phyloP scores from a whole-genome alignment of 1,140 invertebrate genomes.

The Melitaea cinxia region DNA sequence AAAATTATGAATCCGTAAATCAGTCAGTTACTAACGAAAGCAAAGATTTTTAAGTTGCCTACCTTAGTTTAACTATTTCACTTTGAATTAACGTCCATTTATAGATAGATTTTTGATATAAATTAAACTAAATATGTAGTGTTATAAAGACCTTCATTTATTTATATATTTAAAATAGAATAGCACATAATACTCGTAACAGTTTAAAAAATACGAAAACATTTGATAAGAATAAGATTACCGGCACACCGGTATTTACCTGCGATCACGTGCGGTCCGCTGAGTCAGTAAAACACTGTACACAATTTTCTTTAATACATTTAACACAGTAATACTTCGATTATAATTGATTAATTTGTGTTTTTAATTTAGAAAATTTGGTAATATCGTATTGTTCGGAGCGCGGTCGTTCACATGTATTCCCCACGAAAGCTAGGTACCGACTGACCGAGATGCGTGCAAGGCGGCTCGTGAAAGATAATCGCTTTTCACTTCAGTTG shows the following conservation, averaged over 20 bases:
- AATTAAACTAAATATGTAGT: too few relatives aligned
- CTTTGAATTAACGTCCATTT: too few relatives aligned
- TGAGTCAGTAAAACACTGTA: conserved; percentile 9
- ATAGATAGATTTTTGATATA: too few relatives aligned
- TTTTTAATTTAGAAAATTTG: conserved; percentile 41
- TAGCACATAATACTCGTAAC: background rate
- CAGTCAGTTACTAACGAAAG: too few relatives aligned
- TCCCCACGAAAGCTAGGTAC: conserved; percentile 31
- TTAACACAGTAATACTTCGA: conserved; percentile 10
- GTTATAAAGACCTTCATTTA: too few relatives aligned
- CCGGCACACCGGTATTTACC: conserved; percentile 36
- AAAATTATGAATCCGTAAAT: too few relatives aligned
- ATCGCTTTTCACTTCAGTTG: conserved; percentile 42
- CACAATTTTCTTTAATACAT: background rate
- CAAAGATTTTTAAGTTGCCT: too few relatives aligned
- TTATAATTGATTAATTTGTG: background rate
- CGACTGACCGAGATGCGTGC: conserved; percentile 40
- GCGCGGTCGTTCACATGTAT: conserved; percentile 23
- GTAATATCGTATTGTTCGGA: conserved; percentile 16
- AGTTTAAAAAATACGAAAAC: conserved; percentile 7
- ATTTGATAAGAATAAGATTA: conserved; percentile 20
- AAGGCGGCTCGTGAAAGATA: conserved; percentile 22
- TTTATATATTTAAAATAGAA: background rate
- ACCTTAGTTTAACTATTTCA: too few relatives aligned
- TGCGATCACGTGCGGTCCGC: conserved; percentile 29